Evolutionary conservation across 2,888 invertebrate species (phyloP).

Genomic region (Rotaria magnacalcarata): DNA sequence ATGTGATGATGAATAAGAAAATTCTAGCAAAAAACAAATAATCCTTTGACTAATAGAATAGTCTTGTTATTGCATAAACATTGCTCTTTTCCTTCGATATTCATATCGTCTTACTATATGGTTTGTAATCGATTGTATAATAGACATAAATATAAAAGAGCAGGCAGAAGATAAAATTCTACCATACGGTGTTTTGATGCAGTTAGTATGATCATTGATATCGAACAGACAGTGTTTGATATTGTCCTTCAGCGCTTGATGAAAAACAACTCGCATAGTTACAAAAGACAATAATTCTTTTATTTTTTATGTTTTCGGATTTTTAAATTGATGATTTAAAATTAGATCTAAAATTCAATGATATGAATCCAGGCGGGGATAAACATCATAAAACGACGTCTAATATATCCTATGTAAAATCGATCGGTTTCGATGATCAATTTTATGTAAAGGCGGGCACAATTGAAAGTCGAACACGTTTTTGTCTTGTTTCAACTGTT

Average conservation of each 20-base stretch:
- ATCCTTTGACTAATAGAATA: background rate
- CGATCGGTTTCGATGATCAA: background rate
- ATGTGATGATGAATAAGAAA: background rate
- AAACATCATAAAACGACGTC: background rate
- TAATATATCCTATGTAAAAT: background rate
- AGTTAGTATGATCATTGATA: background rate
- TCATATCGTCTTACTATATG: background rate
- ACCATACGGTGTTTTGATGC: too few relatives aligned
- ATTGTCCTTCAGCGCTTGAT: background rate
- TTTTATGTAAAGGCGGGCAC: too few relatives aligned
- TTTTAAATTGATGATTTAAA: background rate
- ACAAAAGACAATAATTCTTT: background rate
- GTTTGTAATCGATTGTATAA: too few relatives aligned
- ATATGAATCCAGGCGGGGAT: background rate
- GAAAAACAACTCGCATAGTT: slow-evolving; percentile 8
- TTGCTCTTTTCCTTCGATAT: background rate
- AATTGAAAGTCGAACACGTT: background rate
- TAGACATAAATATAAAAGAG: too few relatives aligned
- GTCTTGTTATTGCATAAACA: slow-evolving; percentile 10
- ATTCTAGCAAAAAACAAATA: background rate
- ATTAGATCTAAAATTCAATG: background rate
- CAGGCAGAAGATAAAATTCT: too few relatives aligned
- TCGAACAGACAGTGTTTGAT: background rate
- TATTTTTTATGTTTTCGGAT: background rate
- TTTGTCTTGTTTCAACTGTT: background rate